phyloP scores from a whole-genome alignment of 1,140 invertebrate genomes.

The Zaprionus ornatus region DNA sequence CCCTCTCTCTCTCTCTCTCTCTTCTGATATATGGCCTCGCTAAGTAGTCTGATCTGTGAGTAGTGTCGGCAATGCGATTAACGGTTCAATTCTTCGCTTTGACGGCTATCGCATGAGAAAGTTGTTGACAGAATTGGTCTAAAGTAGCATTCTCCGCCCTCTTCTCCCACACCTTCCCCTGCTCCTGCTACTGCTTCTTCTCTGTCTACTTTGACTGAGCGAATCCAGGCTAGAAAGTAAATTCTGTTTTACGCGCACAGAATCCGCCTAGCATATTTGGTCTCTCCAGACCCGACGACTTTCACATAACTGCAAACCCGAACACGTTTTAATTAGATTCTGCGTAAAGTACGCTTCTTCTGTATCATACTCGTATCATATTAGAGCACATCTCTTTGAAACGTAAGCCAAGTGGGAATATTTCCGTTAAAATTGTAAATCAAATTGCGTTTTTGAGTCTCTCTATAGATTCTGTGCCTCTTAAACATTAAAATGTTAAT shows the following conservation, averaged over 20 bases:
- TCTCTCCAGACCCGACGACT: constrained; percentile 46
- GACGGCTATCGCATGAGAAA: constrained; percentile 70
- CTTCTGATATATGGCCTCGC: constrained; percentile 35
- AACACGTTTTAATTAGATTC: constrained; percentile 34
- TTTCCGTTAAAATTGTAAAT: no score
- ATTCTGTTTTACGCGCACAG: constrained; percentile 59
- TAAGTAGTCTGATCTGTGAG: constrained; percentile 60
- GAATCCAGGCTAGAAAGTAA: constrained; percentile 81
- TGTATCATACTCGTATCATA: neutral
- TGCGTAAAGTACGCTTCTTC: constrained; percentile 6
- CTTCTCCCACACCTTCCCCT: neutral
- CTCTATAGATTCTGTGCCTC: no score
- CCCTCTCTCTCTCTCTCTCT: no score
- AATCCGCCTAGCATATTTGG: constrained; percentile 70
- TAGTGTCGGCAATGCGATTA: constrained; percentile 5
- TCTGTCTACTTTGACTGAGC: neutral
- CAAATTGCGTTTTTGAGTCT: no score
- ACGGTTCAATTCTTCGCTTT: constrained; percentile 52
- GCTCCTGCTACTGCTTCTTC: neutral
- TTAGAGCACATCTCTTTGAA: neutral
- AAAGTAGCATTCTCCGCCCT: neutral
- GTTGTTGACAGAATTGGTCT: constrained; percentile 75
- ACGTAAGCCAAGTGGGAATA: neutral
- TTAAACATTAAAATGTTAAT: no score
- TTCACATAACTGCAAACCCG: constrained; percentile 60